Conservation (phyloP, 2,888 invertebrate species). For the Ptilodon capucinus region DNA sequence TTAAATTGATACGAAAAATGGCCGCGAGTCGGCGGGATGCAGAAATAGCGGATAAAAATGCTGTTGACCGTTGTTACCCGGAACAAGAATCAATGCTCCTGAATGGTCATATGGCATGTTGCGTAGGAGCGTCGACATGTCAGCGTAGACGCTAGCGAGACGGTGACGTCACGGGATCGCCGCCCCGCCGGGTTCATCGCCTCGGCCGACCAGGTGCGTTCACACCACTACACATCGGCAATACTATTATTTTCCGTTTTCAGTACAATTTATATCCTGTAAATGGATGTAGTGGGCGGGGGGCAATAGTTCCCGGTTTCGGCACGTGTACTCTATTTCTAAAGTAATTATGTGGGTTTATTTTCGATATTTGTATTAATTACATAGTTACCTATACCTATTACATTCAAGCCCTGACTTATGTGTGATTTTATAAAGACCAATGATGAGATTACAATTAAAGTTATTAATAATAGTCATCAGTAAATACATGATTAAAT, state of each 20-base stretch:
- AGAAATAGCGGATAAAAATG: slow-evolving; percentile 11
- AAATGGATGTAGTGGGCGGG: slow-evolving; percentile 8
- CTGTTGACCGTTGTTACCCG: slow-evolving; percentile 26
- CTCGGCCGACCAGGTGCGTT: slow-evolving; percentile 69
- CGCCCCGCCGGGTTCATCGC: slow-evolving; percentile 67
- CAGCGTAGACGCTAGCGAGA: slow-evolving; percentile 59
- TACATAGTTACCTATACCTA: no score
- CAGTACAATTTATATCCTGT: slow-evolving; percentile 31
- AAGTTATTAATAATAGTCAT: no score
- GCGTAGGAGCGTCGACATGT: slow-evolving; percentile 54
- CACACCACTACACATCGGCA: slow-evolving; percentile 47
- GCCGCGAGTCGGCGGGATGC: neutral
- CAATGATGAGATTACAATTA: no score
- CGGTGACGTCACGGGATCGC: slow-evolving; percentile 74
- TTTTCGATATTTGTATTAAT: no score
- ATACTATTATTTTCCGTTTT: slow-evolving; percentile 48
- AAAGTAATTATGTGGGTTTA: slow-evolving; percentile 9
- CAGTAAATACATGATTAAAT: no score
- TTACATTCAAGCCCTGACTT: no score
- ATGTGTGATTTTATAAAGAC: no score
- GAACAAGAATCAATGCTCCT: slow-evolving; percentile 40
- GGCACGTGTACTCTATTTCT: slow-evolving; percentile 11
- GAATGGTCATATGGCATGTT: slow-evolving; percentile 30
- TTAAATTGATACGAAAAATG: neutral
- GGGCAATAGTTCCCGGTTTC: slow-evolving; percentile 7